Evolutionary conservation across 1,140 invertebrate species (phyloP).

Genomic region (Yoshiicerus persimilis): DNA sequence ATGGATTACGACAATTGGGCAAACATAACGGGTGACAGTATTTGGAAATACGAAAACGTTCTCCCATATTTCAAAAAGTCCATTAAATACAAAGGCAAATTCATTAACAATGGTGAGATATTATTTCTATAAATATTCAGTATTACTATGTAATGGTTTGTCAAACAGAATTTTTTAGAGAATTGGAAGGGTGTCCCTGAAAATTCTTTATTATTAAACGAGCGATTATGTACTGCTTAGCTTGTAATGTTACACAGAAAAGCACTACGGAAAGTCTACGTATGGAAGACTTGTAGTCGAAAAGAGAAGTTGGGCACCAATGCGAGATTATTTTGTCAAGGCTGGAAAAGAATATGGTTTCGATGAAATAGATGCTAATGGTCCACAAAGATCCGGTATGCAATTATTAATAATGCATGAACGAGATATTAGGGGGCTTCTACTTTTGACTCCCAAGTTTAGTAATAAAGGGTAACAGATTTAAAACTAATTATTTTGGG

Average conservation of each 20-base stretch:
- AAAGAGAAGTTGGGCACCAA: not conserved
- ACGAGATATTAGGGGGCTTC: too few species aligned
- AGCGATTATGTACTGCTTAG: too few species aligned
- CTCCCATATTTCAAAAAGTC: constrained; percentile 54
- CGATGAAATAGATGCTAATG: constrained; percentile 34
- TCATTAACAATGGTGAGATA: not conserved
- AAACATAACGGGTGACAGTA: constrained; percentile 55
- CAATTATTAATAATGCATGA: too few species aligned
- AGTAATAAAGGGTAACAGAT: too few species aligned
- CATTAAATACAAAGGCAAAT: not conserved
- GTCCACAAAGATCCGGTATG: constrained; percentile 25
- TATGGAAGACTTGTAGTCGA: not conserved
- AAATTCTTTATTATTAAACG: too few species aligned
- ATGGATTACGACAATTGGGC: constrained; percentile 60
- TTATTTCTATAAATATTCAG: too few species aligned
- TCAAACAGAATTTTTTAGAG: too few species aligned
- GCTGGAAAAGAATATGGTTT: constrained; percentile 36
- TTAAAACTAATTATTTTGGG: not conserved
- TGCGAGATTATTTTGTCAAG: not conserved
- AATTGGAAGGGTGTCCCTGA: too few species aligned
- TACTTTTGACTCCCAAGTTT: too few species aligned
- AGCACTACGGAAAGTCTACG: not conserved
- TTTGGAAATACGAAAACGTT: constrained; percentile 60
- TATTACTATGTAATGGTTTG: too few species aligned
- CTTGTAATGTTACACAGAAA: too few species aligned